Conservation (phyloP, 2,113 vertebrate genomes). For the Pandion haliaetus region DNA sequence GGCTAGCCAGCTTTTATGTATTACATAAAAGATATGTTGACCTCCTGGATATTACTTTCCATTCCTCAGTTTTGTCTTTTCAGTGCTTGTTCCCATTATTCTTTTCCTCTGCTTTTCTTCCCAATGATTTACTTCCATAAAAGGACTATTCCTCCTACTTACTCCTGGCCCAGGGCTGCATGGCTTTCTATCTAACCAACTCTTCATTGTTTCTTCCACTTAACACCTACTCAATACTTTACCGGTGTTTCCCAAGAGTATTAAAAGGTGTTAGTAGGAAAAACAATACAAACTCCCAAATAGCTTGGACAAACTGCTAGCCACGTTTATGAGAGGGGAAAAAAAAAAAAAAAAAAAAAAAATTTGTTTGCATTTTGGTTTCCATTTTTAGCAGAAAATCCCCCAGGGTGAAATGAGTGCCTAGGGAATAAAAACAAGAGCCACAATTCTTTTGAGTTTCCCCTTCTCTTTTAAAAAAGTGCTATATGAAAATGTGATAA, state of each 20-base stretch:
- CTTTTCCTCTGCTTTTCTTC: not conserved
- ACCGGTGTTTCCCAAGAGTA: conserved; percentile 32
- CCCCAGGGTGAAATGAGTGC: not conserved
- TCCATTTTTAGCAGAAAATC: conserved; percentile 11
- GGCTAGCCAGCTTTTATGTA: not conserved
- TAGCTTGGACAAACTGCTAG: not conserved
- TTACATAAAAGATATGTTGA: not conserved
- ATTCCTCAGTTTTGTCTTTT: not conserved
- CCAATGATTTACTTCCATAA: conserved; percentile 19
- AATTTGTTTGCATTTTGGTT: not conserved
- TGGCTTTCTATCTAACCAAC: not conserved
- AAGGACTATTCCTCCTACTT: not conserved
- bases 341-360: not conserved
- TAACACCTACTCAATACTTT: conserved; percentile 25
- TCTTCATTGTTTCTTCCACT: conserved; percentile 30
- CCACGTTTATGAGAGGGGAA: not conserved
- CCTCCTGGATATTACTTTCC: not conserved
- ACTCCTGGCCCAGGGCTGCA: not conserved
- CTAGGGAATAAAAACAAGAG: not conserved
- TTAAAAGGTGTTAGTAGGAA: conserved; percentile 21
- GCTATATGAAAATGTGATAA: not conserved
- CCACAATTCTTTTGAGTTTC: not conserved
- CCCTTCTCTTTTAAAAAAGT: not conserved
- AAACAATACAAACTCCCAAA: conserved; percentile 12
- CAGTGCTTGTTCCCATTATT: not conserved